A percentile compares a stretch with the other conserved stretches of the same genome.
These are phyloP conservation scores for Chrysomallon squamiferum DNA, from an alignment of 1,140 invertebrate genomes.

Conservation along the genomic window DNA sequence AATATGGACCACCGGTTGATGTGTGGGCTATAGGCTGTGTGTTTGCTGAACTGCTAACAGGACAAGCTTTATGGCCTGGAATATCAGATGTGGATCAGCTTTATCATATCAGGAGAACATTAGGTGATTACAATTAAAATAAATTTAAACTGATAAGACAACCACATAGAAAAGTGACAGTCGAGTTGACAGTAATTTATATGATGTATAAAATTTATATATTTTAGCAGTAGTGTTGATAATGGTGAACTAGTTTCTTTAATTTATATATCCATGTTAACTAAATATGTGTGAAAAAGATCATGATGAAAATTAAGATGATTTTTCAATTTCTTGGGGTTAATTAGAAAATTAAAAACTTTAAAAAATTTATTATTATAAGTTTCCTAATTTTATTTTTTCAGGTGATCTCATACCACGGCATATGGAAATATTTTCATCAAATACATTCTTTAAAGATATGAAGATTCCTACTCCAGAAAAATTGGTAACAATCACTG, in stretches of 20 bases:
- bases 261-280: no score
- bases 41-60: constrained; percentile 89
- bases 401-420: constrained; percentile 87
- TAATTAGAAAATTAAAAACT: no score
- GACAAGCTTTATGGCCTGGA: constrained; percentile 84
- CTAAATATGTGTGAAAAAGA: no score
- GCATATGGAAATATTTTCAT: constrained; percentile 94
- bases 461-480: constrained; percentile 87
- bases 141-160: no score
- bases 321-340: no score
- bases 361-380: no score
- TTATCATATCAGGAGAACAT: constrained; percentile 90
- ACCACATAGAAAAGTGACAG: background rate
- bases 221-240: constrained; percentile 2
- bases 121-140: constrained; percentile 62
- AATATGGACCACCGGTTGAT: constrained; percentile 96
- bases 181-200: background rate
- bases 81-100: constrained; percentile 98
- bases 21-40: constrained; percentile 94
- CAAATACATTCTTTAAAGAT: constrained; percentile 90
- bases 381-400: constrained; percentile 4
- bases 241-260: no score
- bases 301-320: no score
- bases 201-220: background rate
- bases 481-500: constrained; percentile 61